These are phyloP conservation scores for Paguma larvata DNA, from an alignment of 2,797 vertebrate genomes.

Conservation along the genomic window DNA sequence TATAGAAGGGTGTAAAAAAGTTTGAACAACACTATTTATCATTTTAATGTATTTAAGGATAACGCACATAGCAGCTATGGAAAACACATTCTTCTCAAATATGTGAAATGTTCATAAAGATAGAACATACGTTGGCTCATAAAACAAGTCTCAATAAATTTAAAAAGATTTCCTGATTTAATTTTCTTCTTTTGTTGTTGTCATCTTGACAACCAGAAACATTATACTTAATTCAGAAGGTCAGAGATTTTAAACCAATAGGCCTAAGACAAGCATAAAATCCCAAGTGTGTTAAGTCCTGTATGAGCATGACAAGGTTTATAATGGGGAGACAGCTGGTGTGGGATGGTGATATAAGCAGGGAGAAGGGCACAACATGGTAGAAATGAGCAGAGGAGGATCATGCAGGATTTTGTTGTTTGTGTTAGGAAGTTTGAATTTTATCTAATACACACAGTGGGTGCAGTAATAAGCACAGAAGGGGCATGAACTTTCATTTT, in stretches of 20 bases:
- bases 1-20: neutral
- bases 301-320: rapidly evolving
- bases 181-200: neutral
- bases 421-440: neutral
- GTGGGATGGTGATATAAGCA: neutral
- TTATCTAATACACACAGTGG: neutral
- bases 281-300: neutral
- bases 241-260: neutral
- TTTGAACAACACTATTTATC: no score
- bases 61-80: neutral
- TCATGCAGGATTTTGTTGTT: neutral
- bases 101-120: neutral
- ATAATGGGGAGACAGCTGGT: neutral
- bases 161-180: neutral
- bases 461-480: neutral
- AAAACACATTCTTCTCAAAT: neutral
- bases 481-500: neutral
- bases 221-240: neutral
- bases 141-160: neutral
- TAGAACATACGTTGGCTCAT: neutral
- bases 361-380: neutral
- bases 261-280: neutral
- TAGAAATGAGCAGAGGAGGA: neutral
- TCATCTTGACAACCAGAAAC: neutral
- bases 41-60: neutral